A percentile compares a stretch with the other conserved stretches of the same genome.
These are phyloP conservation scores for Aphelocoma californica DNA, from an alignment of 2,797 vertebrate genomes.

Conservation along the genomic window DNA sequence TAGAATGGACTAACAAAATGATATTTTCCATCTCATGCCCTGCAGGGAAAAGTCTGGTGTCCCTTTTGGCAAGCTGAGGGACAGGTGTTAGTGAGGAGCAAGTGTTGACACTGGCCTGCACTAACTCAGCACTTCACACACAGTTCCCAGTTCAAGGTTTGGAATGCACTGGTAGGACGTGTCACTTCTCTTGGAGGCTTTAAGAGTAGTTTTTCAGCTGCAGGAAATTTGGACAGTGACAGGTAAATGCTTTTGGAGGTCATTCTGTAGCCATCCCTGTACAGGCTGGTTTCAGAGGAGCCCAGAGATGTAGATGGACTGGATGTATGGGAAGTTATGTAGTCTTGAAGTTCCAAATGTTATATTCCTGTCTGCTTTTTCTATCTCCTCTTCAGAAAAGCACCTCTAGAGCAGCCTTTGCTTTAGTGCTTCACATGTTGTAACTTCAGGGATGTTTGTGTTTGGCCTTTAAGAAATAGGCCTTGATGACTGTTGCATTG, in stretches of 20 bases:
- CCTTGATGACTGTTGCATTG: not conserved
- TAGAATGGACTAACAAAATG: not conserved
- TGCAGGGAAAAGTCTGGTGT: not conserved
- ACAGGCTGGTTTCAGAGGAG: not conserved
- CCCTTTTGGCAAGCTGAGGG: not conserved
- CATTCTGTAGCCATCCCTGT: not conserved
- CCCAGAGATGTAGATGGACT: not conserved
- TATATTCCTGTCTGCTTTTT: not conserved
- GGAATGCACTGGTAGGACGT: not conserved
- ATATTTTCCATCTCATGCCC: not conserved
- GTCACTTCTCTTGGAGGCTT: not conserved
- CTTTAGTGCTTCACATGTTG: not conserved
- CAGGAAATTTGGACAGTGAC: not conserved
- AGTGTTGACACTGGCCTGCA: not conserved
- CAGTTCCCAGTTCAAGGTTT: not conserved
- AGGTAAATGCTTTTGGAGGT: not conserved
- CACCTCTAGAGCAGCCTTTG: not conserved
- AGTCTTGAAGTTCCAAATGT: not conserved
- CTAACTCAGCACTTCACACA: not conserved
- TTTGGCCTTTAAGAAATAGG: not conserved
- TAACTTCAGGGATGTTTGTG: not conserved
- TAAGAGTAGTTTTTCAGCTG: not conserved
- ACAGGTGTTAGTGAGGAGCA: not conserved
- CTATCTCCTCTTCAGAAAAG: not conserved
- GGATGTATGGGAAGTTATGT: not conserved